Percentiles rank a stretch among this genome's conserved stretches.
phyloP scores from a whole-genome alignment of 2,888 invertebrate species.

The Macrophya alboannulata region DNA sequence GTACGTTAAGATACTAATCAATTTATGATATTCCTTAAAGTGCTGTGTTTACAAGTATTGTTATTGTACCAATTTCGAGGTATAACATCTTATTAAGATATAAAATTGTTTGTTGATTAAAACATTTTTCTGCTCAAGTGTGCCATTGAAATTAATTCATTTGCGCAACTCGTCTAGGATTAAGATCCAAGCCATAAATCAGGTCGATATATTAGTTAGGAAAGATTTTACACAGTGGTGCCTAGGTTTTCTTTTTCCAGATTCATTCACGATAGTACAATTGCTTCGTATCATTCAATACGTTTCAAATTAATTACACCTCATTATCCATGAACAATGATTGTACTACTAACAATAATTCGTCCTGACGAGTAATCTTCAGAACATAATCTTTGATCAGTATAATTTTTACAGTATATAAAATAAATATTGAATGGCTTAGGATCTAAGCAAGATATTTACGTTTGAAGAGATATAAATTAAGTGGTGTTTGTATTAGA shows the following conservation, averaged over 20 bases:
- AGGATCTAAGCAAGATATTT: background rate
- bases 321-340: background rate
- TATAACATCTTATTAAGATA: constrained; percentile 32
- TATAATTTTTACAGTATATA: background rate
- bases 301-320: background rate
- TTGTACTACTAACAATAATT: background rate
- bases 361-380: background rate
- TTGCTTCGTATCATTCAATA: background rate
- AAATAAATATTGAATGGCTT: constrained; percentile 30
- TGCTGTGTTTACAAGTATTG: constrained; percentile 52
- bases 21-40: constrained; percentile 48
- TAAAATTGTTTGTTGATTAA: constrained; percentile 38
- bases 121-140: constrained; percentile 42
- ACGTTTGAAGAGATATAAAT: background rate
- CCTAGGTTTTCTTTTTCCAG: background rate
- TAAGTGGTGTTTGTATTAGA: constrained; percentile 20
- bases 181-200: constrained; percentile 36
- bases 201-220: constrained; percentile 22
- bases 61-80: constrained; percentile 31
- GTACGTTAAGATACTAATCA: constrained; percentile 13
- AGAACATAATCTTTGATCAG: background rate
- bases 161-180: constrained; percentile 16
- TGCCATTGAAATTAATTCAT: constrained; percentile 47
- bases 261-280: background rate
- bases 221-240: constrained; percentile 19